phyloP scores from a whole-genome alignment of 64 coral and sea anemone species.

The Stichodactyla mertensii region DNA sequence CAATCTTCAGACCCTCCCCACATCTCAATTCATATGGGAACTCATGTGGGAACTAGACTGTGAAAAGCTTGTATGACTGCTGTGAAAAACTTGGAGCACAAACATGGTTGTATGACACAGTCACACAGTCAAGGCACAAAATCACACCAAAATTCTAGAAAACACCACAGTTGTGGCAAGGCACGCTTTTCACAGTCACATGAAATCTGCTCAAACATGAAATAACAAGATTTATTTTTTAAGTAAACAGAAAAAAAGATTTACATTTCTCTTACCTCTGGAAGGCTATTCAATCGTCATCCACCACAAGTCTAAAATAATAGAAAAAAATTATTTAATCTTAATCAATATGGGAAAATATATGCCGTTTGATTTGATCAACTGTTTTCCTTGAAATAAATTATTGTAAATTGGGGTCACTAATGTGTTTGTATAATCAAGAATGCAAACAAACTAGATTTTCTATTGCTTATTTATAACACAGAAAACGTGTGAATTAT shows the following conservation, averaged over 20 bases:
- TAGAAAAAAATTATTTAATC: neutral
- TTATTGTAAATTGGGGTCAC: neutral
- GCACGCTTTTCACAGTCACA: neutral
- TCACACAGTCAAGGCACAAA: no score
- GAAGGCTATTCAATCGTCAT: constrained; percentile 83
- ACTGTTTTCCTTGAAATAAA: neutral
- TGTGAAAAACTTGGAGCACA: no score
- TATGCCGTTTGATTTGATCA: neutral
- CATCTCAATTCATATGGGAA: no score
- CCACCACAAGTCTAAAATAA: constrained; percentile 72
- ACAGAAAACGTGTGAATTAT: no score
- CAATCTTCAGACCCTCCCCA: no score
- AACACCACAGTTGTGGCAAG: no score
- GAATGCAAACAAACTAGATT: neutral
- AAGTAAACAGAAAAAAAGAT: neutral
- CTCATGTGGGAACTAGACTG: no score
- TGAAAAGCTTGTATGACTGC: no score
- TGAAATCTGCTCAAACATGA: neutral
- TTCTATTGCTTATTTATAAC: neutral
- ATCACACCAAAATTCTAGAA: no score
- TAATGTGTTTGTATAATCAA: neutral
- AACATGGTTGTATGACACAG: no score
- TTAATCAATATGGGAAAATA: neutral
- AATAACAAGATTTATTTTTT: neutral
- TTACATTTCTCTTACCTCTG: constrained; percentile 37